Percentiles rank a stretch among this genome's conserved stretches.
Conservation (phyloP, 2,797 vertebrate genomes). For the Lacerta agilis region DNA sequence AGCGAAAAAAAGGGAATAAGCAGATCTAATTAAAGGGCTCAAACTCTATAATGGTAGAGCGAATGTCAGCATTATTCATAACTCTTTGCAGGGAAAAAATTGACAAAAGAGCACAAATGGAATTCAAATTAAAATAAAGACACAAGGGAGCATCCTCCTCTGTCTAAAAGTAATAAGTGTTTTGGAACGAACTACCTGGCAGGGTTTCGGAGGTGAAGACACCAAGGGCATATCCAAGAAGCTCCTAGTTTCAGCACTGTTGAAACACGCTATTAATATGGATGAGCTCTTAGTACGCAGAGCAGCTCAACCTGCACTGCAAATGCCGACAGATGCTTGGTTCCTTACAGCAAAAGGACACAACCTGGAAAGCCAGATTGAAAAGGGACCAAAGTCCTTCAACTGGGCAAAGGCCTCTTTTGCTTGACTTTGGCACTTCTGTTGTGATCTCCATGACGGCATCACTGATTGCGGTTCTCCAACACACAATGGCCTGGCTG, state of each 20-base stretch:
- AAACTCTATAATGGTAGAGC: conserved; percentile 65
- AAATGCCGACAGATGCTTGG: conserved; percentile 45
- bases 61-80: conserved; percentile 77
- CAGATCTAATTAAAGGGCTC: conserved; percentile 73
- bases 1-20: conserved; percentile 47
- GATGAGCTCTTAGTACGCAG: conserved; percentile 44
- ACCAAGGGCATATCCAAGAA: conserved; percentile 43
- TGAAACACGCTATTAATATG: conserved; percentile 27
- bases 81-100: conserved; percentile 50
- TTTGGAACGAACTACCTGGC: conserved; percentile 51
- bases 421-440: conserved; percentile 5
- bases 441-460: background rate
- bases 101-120: conserved; percentile 72
- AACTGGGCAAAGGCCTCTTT: background rate
- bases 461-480: background rate
- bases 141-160: conserved; percentile 56
- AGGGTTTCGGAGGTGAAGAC: conserved; percentile 57
- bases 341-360: background rate
- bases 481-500: background rate
- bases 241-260: conserved; percentile 29
- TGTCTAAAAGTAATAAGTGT: conserved; percentile 65
- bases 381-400: background rate
- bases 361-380: background rate
- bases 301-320: conserved; percentile 13
- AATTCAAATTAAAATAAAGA: conserved; percentile 75